These are phyloP conservation scores for Cantharis nigra DNA, from an alignment of 2,888 invertebrate species.

Conservation along the genomic window DNA sequence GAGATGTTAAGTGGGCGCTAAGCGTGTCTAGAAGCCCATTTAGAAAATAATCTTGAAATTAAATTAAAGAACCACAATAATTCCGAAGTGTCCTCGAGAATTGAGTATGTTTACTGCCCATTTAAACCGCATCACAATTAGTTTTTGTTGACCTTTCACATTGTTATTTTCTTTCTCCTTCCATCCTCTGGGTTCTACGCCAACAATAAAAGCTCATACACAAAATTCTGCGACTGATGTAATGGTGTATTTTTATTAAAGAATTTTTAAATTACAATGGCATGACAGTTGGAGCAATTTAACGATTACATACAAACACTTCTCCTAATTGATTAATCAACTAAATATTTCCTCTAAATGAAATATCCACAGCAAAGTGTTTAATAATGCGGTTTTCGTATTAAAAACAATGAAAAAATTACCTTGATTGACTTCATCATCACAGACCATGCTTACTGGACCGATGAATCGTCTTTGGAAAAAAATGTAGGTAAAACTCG, in stretches of 20 bases:
- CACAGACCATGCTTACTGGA: not conserved
- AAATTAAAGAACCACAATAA: slow-evolving; percentile 37
- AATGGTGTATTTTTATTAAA: slow-evolving; percentile 21
- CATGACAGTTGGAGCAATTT: slow-evolving; percentile 24
- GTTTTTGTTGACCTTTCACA: slow-evolving; percentile 35
- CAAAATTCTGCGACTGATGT: slow-evolving; percentile 21
- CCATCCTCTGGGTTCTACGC: not conserved
- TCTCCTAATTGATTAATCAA: not conserved
- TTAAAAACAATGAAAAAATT: slow-evolving; percentile 2
- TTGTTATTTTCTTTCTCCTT: slow-evolving; percentile 7
- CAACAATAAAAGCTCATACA: not conserved
- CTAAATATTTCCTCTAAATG: not conserved
- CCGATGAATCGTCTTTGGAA: not conserved
- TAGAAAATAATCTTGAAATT: slow-evolving; percentile 28
- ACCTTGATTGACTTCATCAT: not conserved
- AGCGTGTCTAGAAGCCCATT: slow-evolving; percentile 31
- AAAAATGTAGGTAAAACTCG: not conserved
- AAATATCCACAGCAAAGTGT: not conserved
- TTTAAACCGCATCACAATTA: slow-evolving; percentile 38
- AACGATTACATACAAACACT: slow-evolving; percentile 16
- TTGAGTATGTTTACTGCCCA: slow-evolving; percentile 36
- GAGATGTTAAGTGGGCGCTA: slow-evolving; percentile 31
- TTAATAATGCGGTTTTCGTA: slow-evolving; percentile 3
- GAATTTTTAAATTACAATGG: slow-evolving; percentile 20
- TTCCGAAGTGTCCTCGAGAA: slow-evolving; percentile 37